Conservation (phyloP, 2,113 vertebrate genomes). For the Otus sunia region DNA sequence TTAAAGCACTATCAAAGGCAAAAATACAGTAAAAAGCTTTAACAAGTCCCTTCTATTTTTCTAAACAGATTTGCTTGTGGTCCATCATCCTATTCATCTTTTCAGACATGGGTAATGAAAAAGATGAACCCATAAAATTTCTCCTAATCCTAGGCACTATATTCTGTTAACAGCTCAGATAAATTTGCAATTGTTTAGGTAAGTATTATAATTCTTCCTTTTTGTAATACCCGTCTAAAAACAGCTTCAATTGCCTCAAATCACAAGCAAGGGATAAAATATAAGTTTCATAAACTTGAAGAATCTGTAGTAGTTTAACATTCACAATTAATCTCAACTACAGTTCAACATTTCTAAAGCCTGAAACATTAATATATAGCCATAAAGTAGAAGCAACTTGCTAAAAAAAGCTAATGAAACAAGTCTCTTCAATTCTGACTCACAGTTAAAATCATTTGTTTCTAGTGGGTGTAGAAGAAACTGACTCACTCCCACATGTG, state of each 20-base stretch:
- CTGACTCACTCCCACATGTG: neutral
- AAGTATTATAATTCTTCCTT: neutral
- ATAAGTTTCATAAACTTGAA: neutral
- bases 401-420: conserved; percentile 2
- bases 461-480: conserved; percentile 4
- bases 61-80: neutral
- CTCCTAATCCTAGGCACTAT: neutral
- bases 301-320: neutral
- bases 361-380: neutral
- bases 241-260: neutral
- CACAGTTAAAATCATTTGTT: neutral
- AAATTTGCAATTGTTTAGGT: neutral
- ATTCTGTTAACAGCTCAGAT: neutral
- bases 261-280: neutral
- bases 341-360: neutral
- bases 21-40: neutral
- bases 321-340: neutral
- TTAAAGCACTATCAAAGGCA: neutral
- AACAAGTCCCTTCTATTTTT: neutral
- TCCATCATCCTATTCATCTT: neutral
- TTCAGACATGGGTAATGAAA: neutral
- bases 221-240: neutral
- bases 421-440: neutral
- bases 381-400: neutral
- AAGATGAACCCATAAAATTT: neutral